Evolutionary conservation across 1,140 invertebrate species (phyloP).

Genomic region (Drosophila micromelanica): DNA sequence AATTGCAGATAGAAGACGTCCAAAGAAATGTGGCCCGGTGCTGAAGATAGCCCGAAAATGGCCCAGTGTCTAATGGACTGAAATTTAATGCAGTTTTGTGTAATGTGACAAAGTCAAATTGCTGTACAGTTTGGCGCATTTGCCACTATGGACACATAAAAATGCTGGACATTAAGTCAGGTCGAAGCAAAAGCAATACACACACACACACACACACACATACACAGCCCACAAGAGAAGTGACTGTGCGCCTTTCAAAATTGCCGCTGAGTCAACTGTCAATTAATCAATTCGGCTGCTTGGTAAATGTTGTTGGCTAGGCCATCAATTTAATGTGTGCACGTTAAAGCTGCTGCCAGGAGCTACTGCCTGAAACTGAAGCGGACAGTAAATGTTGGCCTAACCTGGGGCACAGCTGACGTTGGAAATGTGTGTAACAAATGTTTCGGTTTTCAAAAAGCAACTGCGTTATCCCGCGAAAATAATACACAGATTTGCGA

Average conservation of each 20-base stretch:
- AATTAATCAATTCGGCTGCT: slow-evolving; percentile 71
- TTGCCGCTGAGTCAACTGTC: slow-evolving; percentile 71
- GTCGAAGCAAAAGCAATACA: slow-evolving; percentile 3
- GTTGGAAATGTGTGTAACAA: slow-evolving; percentile 56
- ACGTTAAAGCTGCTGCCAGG: slow-evolving; percentile 39
- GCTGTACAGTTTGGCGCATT: slow-evolving; percentile 28
- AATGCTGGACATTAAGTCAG: slow-evolving; percentile 21
- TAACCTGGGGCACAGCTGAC: slow-evolving; percentile 32
- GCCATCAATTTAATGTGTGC: slow-evolving; percentile 65
- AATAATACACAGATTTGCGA: slow-evolving; percentile 66
- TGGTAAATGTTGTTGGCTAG: slow-evolving; percentile 31
- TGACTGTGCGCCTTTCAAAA: slow-evolving; percentile 23
- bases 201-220: background rate
- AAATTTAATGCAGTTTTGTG: slow-evolving; percentile 70
- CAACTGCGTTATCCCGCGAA: slow-evolving; percentile 61
- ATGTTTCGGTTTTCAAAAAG: slow-evolving; percentile 66
- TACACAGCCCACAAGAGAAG: background rate
- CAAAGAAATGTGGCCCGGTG: slow-evolving; percentile 33
- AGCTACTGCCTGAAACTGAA: background rate
- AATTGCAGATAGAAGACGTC: slow-evolving; percentile 67
- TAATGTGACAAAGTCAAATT: slow-evolving; percentile 53
- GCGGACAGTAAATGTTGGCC: slow-evolving; percentile 13
- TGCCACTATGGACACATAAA: slow-evolving; percentile 43
- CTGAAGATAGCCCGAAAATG: slow-evolving; percentile 15
- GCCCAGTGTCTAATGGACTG: slow-evolving; percentile 59